Percentiles rank a stretch among this genome's conserved stretches.
These are phyloP conservation scores for Zosterops japonicus DNA, from an alignment of 2,113 vertebrate genomes.

Conservation along the genomic window DNA sequence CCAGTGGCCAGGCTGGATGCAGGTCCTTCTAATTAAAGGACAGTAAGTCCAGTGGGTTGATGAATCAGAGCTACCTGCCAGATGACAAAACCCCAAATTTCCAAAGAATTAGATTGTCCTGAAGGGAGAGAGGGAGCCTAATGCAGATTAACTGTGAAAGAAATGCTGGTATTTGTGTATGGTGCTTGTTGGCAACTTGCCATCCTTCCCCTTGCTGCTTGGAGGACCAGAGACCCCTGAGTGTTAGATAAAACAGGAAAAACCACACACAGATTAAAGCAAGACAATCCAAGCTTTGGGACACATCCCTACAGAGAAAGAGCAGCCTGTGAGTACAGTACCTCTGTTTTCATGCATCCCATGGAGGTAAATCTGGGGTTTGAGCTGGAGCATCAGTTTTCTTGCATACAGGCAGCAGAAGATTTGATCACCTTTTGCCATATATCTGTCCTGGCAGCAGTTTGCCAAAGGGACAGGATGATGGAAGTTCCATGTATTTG, in stretches of 20 bases:
- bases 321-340: rapidly evolving
- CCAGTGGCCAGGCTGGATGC: not conserved
- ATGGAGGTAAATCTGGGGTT: not conserved
- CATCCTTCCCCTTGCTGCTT: not conserved
- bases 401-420: not conserved
- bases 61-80: not conserved
- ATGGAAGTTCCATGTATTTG: not conserved
- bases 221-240: not conserved
- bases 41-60: not conserved
- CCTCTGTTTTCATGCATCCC: not conserved
- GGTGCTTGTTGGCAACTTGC: not conserved
- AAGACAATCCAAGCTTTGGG: not conserved
- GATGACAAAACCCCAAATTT: not conserved
- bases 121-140: not conserved
- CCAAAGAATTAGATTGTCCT: not conserved
- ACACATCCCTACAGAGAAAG: not conserved
- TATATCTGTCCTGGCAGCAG: not conserved
- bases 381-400: not conserved
- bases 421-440: too few species aligned
- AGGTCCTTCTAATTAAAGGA: not conserved
- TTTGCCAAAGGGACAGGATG: not conserved
- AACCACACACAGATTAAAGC: not conserved
- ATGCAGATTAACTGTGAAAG: not conserved
- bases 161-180: not conserved
- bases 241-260: not conserved